Conservation (phyloP, 1,140 invertebrate genomes). For the Gonioctena quinquepunctata region DNA sequence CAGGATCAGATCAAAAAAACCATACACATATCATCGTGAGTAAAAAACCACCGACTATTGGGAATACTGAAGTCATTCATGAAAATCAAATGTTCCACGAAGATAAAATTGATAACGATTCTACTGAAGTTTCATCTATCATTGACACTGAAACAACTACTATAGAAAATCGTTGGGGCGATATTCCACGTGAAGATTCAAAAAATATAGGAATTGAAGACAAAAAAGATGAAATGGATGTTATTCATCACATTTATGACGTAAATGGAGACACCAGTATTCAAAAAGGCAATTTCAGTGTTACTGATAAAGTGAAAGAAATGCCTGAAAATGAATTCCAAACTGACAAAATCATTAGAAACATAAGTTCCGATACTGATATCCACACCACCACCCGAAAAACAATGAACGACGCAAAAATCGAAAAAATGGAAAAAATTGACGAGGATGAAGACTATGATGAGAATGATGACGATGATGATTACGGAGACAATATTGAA, state of each 20-base stretch:
- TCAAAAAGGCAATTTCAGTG: no score
- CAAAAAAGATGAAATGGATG: neutral
- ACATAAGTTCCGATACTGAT: neutral
- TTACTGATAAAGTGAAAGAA: neutral
- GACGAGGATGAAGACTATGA: constrained; percentile 19
- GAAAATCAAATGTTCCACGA: no score
- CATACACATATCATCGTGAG: no score
- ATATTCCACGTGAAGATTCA: neutral
- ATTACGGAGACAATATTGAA: constrained; percentile 31
- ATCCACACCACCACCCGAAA: neutral
- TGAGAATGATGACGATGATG: constrained; percentile 34
- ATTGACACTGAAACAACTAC: neutral
- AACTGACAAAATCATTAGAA: neutral
- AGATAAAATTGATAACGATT: constrained; percentile 15
- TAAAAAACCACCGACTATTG: no score
- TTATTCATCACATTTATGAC: neutral
- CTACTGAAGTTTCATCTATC: neutral
- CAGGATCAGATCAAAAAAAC: no score
- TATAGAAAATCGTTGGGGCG: neutral
- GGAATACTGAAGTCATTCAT: no score
- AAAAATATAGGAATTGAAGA: neutral
- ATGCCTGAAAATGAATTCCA: neutral
- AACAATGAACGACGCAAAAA: no score
- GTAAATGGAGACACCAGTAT: no score
- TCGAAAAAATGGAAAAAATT: constrained; percentile 6